Base-by-base conservation (phyloP, 2,888 invertebrate genomes). In the Himalopsyche anomala region DNA sequence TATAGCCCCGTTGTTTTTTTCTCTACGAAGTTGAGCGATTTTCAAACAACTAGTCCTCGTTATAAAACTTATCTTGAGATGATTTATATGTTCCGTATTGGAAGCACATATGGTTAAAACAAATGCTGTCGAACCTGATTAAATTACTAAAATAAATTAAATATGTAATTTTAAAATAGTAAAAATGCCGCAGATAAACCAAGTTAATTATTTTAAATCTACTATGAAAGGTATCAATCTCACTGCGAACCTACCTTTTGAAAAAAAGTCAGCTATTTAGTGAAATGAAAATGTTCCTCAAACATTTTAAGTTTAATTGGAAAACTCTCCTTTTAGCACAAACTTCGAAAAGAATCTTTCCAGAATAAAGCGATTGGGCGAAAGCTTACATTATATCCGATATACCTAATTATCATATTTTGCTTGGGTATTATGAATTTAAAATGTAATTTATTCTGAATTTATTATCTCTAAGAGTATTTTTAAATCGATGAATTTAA, bases 361-460 rank as follows among this genome's bases (percentile, higher is more conserved):
- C 0, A 36, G 12, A 5, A 74, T 38, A 74, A 28, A 36, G 38
- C 36, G 38, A 74, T 74, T 69, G 28, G 69, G 5, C 28, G 11
- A 69, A 69, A 69, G 28, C 36, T 74, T 28, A 74, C 12, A 28
- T 28, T 28, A 74, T 74, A 74, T 36, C 74, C 36, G 36, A 36
- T 74, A 74, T 15, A 74, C 74, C 74, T 74, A 36, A 74, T 74
- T 74, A 38, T 69, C 36, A 69, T 69, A 69, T 69, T 28, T 28
- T n/a, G 11, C 69, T 69, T 36, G 8, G 8, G 11, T 3, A 36
- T 8, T 11, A 69, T 74, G 38, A 74, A 74, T 28, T 15, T 74
- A 38, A 74, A 12, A 36, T 74, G 1, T 74, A 36, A 38, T 36
- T 74, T 74, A 19, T 38, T 36, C 4, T 4, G 12, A 74, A 74